Base-by-base conservation (phyloP, 2,888 invertebrate genomes). In the Meiosimyza platycephala region DNA sequence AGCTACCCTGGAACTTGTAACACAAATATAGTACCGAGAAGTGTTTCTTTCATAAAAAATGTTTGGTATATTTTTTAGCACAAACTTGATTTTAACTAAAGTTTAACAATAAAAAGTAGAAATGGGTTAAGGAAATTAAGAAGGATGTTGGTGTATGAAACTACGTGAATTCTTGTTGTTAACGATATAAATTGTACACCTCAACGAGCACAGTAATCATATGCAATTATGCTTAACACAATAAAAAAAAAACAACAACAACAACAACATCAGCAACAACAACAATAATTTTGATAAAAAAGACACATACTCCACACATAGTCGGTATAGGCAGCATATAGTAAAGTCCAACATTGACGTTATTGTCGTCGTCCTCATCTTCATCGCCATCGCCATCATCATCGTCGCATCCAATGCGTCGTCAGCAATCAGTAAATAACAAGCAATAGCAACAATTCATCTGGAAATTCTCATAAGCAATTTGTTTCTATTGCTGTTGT, bases 151-250 rank as follows among this genome's bases (percentile, higher is more conserved):
- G 6, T 40, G 40, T 9, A 40, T 40, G 9, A 40, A 40, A 40
- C 6, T 40, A 40, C 40, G 40, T 40, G 9, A 40, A 40, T 40
- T 40, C 40, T 40, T 40, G 40, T 40, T 40, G 16, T 40, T 66
- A 54, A 47, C 54, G 52, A 12, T 54, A 66, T 81, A 85, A 85
- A 84, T 83, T 84, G 85, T 83, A 85, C 86, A 85, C 86, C 85
- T 85, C 85, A 85, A 85, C 83, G 82, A 85, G 83, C 84, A 83
- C 80, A 83, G 84, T 85, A 85, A 86, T 85, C 86, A 84, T 83
- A 85, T 86, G 85, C 85, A 86, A 85, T 85, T 85, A 86, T 86
- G 86, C 82, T 83, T 81, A 82, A 84, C 85, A 85, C 83, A 85
- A 84, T 83, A 83, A 81, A 80, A 84, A 77, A 76, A 73, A 79